phyloP scores from a whole-genome alignment of 2,888 invertebrate genomes.

The Agriopis leucophaearia region DNA sequence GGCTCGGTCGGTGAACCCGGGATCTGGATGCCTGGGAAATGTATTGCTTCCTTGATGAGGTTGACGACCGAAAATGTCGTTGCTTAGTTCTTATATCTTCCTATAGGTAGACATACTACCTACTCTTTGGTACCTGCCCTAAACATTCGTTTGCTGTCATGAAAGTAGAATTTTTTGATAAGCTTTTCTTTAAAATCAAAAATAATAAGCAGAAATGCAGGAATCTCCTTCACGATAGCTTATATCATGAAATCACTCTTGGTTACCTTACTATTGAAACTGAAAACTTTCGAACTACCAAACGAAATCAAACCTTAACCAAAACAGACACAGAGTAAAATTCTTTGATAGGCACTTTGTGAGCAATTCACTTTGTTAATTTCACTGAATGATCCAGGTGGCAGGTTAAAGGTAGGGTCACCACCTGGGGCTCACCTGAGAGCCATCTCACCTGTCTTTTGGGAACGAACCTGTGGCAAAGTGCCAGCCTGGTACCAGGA shows the following conservation, averaged over 20 bases:
- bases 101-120: too few species aligned
- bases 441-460: conserved; percentile 71
- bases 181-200: neutral
- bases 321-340: neutral
- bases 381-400: conserved; percentile 26
- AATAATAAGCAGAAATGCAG: too few species aligned
- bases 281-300: neutral
- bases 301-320: conserved; percentile 8
- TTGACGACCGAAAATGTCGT: conserved; percentile 51
- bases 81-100: neutral
- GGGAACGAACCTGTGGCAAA: conserved; percentile 85
- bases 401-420: conserved; percentile 60
- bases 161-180: neutral
- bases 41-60: conserved; percentile 57
- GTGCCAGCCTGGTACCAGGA: conserved; percentile 85
- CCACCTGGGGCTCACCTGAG: conserved; percentile 64
- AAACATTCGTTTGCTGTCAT: neutral
- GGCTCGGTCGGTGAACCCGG: conserved; percentile 70
- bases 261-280: neutral
- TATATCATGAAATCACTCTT: neutral
- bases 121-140: neutral
- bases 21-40: conserved; percentile 55
- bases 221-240: neutral
- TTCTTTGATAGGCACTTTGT: neutral
- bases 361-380: conserved; percentile 19